phyloP scores from a whole-genome alignment of 2,113 vertebrate species.

The Lonchura striata region DNA sequence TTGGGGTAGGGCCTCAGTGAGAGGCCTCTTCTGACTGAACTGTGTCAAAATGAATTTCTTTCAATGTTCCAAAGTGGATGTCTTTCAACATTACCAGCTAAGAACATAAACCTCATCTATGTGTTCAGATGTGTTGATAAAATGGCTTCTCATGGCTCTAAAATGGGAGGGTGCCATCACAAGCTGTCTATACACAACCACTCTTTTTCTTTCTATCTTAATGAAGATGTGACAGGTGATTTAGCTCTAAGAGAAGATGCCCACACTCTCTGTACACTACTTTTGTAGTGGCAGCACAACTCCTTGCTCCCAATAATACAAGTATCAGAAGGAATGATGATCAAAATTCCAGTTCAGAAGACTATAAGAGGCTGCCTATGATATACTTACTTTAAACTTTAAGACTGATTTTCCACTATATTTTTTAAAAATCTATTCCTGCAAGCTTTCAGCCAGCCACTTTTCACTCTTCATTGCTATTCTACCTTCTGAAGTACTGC shows the following conservation, averaged over 20 bases:
- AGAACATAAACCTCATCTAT: rapidly evolving
- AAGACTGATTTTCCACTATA: not conserved
- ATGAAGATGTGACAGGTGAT: not conserved
- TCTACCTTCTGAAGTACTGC: not conserved
- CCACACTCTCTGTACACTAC: not conserved
- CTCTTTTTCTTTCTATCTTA: not conserved
- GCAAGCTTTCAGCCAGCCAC: not conserved
- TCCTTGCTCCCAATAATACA: not conserved
- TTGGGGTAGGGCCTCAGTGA: not conserved
- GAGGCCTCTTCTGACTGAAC: not conserved
- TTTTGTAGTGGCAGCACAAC: not conserved
- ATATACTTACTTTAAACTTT: not conserved
- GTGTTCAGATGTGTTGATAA: not conserved
- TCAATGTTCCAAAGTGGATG: not conserved
- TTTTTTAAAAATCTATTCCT: not conserved
- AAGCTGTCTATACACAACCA: not conserved
- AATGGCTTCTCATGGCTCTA: not conserved
- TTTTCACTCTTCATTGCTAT: not conserved
- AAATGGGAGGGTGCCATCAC: not conserved
- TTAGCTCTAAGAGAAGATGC: not conserved
- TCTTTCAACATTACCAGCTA: not conserved
- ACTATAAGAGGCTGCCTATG: not conserved
- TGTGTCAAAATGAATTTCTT: rapidly evolving
- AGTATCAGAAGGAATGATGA: not conserved
- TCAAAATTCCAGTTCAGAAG: not conserved